phyloP scores from a whole-genome alignment of 2,888 invertebrate genomes.

The Petrophora chlorosata region DNA sequence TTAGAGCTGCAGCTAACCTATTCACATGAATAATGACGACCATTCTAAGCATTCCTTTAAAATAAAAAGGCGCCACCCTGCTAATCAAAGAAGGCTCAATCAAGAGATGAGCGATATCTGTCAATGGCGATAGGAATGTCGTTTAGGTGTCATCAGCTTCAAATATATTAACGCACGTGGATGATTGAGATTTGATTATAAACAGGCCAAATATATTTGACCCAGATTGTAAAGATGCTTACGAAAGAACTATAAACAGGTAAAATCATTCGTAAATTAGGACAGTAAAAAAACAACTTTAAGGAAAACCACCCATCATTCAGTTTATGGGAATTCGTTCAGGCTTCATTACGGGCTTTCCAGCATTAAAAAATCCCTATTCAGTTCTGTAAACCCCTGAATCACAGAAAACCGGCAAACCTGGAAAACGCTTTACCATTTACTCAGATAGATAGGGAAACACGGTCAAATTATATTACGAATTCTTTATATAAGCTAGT shows the following conservation, averaged over 20 bases:
- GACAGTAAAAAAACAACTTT: slow-evolving; percentile 3
- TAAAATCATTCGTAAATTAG: neutral
- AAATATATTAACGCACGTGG: no score
- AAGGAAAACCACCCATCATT: slow-evolving; percentile 6
- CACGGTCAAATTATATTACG: neutral
- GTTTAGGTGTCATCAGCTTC: no score
- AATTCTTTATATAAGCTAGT: no score
- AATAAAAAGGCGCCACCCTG: slow-evolving; percentile 8
- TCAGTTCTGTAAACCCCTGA: slow-evolving; percentile 4
- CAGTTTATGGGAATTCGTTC: neutral
- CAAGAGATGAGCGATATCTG: slow-evolving; percentile 7
- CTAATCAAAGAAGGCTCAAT: slow-evolving; percentile 8
- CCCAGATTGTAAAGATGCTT: slow-evolving; percentile 3
- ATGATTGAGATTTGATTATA: no score
- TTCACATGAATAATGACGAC: no score
- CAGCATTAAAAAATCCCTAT: slow-evolving; percentile 1
- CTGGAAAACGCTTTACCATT: neutral
- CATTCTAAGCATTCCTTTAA: no score
- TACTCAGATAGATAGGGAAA: neutral
- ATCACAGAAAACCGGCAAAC: neutral
- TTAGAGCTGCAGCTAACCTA: no score
- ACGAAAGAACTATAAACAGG: neutral
- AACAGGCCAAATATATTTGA: no score
- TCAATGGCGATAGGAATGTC: slow-evolving; percentile 1
- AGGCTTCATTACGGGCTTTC: slow-evolving; percentile 9